phyloP scores from a whole-genome alignment of 2,113 vertebrate genomes.

The Nothoprocta pentlandii region DNA sequence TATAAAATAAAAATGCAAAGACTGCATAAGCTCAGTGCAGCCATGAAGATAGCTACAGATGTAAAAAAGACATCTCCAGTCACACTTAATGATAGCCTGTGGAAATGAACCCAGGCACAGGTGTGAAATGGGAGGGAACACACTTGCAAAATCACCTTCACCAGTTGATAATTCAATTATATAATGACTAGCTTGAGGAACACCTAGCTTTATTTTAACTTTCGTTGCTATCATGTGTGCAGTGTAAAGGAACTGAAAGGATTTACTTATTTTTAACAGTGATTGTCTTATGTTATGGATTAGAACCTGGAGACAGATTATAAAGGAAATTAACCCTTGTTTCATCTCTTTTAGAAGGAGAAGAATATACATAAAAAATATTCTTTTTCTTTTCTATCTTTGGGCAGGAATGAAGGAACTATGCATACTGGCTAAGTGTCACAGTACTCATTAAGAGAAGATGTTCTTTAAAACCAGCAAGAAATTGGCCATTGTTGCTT shows the following conservation, averaged over 20 bases:
- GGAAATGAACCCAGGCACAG: not conserved
- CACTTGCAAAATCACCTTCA: not conserved
- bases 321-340: not conserved
- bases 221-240: not conserved
- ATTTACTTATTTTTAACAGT: not conserved
- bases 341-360: not conserved
- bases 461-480: not conserved
- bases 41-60: not conserved
- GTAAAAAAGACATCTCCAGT: not conserved
- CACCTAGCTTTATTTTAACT: not conserved
- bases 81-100: not conserved
- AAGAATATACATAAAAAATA: not conserved
- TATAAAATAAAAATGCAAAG: slow-evolving; percentile 1
- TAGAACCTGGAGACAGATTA: not conserved
- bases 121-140: not conserved
- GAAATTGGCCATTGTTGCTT: not conserved
- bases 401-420: not conserved
- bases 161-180: not conserved
- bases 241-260: not conserved
- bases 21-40: not conserved
- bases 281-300: not conserved
- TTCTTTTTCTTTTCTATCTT: not conserved
- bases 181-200: not conserved
- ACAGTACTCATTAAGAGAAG: not conserved
- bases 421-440: not conserved